Base-by-base conservation (phyloP, 1,140 invertebrate genomes). In the Lethrus apterus region DNA sequence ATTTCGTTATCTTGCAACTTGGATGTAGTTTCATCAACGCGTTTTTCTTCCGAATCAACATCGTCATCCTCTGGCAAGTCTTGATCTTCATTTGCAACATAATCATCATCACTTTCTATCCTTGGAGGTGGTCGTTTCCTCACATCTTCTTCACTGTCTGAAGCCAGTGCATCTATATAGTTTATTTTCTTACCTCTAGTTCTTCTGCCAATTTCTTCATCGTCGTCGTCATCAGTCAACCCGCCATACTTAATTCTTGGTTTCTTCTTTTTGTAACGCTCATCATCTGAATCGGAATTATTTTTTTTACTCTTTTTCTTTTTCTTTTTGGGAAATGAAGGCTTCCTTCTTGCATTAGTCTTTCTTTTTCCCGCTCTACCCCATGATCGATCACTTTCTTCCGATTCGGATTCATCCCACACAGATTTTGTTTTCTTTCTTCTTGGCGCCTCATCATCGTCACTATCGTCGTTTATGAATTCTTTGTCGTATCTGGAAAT, bases 101-200 rank as follows among this genome's bases (percentile, higher is more conserved):
- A 77, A 42, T 74, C 73, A 47, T 63, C 60, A 53, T 78, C 75
- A 52, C 74, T 76, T 46, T 75, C 73, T 50, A 55, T 46, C 30
- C 50, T 44, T 41, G 43, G 26, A 7, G 31, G 31, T 4, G 47
- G 36, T 11, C 32, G 11, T 13, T 10, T 3, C 20, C 11, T 31
- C 56, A 44, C 60, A 64, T 78, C 78, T 61, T 79, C 76, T 50
- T 79, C 78, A 47, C 72, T 78, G 55, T 72, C 81, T 48, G 69
- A 79, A 35, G 72, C 81, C 52, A 73, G 69, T 50, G 72, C 72
- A 58, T 84, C 80, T 24, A 81, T 71, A 58, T 84, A 86, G 54
- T 81, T 83, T 31, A 83, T 80, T 57, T 82, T 81, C 19, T 78
- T 73, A 1, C 82, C 82, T 34, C 83, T 70, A 2, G 81, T 84